Conservation (phyloP, 2,113 vertebrate genomes). For the Mesoclemmys tuberculata region DNA sequence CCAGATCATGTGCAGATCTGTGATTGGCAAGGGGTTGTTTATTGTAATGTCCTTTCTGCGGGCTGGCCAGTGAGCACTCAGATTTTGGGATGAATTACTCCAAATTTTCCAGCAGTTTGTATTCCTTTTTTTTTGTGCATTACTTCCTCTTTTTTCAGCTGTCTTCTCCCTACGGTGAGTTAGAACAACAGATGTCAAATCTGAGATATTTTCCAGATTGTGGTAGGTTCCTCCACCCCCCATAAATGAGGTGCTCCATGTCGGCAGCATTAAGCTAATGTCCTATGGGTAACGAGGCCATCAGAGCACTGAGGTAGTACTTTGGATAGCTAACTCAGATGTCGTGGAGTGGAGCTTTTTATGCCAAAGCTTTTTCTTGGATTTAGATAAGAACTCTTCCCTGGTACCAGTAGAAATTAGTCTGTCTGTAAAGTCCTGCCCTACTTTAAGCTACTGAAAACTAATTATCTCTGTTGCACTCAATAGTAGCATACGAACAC, state of each 20-base stretch:
- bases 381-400: background rate
- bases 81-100: background rate
- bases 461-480: background rate
- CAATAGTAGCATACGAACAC: background rate
- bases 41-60: background rate
- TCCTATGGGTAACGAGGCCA: background rate
- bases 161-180: background rate
- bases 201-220: background rate
- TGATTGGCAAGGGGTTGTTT: background rate
- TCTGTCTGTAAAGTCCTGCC: background rate
- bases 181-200: background rate
- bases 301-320: background rate
- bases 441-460: background rate
- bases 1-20: background rate
- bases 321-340: background rate
- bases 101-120: background rate
- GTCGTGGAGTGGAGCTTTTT: background rate
- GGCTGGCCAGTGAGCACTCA: rapidly evolving
- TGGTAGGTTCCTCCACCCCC: background rate
- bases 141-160: background rate
- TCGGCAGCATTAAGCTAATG: background rate
- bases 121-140: background rate
- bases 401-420: background rate
- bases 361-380: background rate
- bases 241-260: background rate